These are phyloP conservation scores for Trachythela sp. DNA, from an alignment of 64 coral and sea anemone genomes.

Conservation along the genomic window DNA sequence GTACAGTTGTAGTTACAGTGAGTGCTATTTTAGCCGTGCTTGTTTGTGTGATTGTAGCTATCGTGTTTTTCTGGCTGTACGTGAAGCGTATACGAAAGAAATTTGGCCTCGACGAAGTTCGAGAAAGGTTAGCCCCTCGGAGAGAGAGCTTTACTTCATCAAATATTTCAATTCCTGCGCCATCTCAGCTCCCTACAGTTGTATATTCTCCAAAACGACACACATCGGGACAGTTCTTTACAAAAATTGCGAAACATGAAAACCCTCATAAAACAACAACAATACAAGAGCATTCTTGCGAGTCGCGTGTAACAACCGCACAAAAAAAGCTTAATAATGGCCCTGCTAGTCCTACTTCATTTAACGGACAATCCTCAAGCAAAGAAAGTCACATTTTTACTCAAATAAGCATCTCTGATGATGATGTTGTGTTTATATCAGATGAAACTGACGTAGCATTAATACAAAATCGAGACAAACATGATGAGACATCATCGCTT, in stretches of 20 bases:
- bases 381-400: neutral
- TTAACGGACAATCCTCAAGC: neutral
- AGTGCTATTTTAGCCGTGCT: neutral
- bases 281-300: too few relatives aligned
- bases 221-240: neutral
- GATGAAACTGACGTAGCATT: neutral
- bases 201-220: neutral
- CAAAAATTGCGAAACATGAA: neutral
- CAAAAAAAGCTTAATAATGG: neutral
- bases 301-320: neutral
- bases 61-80: constrained; percentile 22
- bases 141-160: neutral
- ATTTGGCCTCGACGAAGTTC: neutral
- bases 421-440: constrained; percentile 1
- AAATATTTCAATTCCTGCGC: neutral
- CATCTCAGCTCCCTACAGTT: neutral
- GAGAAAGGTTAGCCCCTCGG: neutral
- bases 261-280: neutral
- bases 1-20: neutral
- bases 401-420: neutral
- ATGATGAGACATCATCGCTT: neutral
- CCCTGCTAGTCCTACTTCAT: neutral
- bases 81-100: neutral
- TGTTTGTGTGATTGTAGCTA: neutral
- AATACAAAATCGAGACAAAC: neutral